A percentile compares a stretch with the other conserved stretches of the same genome.
Conservation (phyloP, 2,888 invertebrate genomes). For the Dryococelus australis region DNA sequence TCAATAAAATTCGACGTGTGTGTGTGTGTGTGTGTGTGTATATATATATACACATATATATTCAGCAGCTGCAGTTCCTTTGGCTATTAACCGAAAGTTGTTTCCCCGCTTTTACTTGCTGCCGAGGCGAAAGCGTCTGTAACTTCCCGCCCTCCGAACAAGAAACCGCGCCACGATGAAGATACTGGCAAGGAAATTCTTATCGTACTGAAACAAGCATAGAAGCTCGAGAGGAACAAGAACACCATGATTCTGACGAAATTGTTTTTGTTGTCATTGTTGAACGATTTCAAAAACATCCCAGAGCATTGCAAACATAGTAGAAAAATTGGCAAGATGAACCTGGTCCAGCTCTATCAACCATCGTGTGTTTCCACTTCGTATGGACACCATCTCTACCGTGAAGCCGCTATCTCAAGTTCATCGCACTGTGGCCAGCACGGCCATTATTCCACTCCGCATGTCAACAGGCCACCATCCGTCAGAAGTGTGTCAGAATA, state of each 20-base stretch:
- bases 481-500: no score
- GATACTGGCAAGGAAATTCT: constrained; percentile 12
- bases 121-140: neutral
- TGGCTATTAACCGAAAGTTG: constrained; percentile 18
- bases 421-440: no score
- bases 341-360: neutral
- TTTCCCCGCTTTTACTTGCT: neutral
- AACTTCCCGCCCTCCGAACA: constrained; percentile 12
- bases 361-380: no score
- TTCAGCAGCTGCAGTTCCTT: no score
- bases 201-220: neutral
- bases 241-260: constrained; percentile 20
- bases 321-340: neutral
- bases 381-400: no score
- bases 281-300: constrained; percentile 17
- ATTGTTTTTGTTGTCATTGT: constrained; percentile 28
- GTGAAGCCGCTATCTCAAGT: no score
- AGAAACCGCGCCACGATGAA: neutral
- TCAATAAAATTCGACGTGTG: neutral
- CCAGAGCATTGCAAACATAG: constrained; percentile 13
- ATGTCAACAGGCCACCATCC: no score
- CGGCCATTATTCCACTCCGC: no score
- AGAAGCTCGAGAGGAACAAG: no score
- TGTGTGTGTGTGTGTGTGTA: no score
- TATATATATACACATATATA: no score